A percentile compares a stretch with the other conserved stretches of the same genome.
These are phyloP conservation scores for Masticophis lateralis DNA, from an alignment of 2,797 vertebrate genomes.

Conservation along the genomic window DNA sequence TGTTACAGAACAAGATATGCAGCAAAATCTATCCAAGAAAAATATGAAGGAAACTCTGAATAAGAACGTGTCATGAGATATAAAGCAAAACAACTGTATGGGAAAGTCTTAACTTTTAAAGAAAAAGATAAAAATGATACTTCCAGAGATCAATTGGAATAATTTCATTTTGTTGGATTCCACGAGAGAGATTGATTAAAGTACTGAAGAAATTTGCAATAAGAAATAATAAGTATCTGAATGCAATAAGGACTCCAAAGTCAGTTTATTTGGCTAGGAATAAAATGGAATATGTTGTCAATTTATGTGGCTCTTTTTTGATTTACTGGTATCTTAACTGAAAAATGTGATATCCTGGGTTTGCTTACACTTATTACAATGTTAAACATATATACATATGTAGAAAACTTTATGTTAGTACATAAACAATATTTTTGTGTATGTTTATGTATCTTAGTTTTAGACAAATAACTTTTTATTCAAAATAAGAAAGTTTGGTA, in stretches of 20 bases:
- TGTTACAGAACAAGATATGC: background rate
- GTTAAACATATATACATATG: too few species aligned
- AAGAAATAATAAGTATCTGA: background rate
- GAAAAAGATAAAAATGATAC: background rate
- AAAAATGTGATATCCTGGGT: too few species aligned
- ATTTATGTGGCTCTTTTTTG: too few species aligned
- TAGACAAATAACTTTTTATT: too few species aligned
- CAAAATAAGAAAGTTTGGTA: too few species aligned
- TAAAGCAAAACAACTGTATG: background rate
- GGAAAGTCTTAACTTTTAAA: background rate
- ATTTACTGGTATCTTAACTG: too few species aligned
- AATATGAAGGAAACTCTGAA: background rate
- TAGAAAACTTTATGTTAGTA: too few species aligned
- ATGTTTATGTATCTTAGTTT: too few species aligned
- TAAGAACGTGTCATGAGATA: background rate
- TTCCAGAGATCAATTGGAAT: background rate
- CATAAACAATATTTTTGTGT: too few species aligned
- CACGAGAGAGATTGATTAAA: background rate
- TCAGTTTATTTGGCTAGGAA: background rate
- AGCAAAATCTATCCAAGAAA: background rate
- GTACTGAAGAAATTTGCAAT: background rate
- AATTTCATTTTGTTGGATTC: background rate
- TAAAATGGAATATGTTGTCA: too few species aligned
- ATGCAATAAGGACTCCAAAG: background rate
- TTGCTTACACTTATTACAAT: too few species aligned